Percentiles rank a stretch among this genome's conserved stretches.
Evolutionary conservation across 2,113 vertebrate species (phyloP).

Genomic region (Trematocara marginatum): DNA sequence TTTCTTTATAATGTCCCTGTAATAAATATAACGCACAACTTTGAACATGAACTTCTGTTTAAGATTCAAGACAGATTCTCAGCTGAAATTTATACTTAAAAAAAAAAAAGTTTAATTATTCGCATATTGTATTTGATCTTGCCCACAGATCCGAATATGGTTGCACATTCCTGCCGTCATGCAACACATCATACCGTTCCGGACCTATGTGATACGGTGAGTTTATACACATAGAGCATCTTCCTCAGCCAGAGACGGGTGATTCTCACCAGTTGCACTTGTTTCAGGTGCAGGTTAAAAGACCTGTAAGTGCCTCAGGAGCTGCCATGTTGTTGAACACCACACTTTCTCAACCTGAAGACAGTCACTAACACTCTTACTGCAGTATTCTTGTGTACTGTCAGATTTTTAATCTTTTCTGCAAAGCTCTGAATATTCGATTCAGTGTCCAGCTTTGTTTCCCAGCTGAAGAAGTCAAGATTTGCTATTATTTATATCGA

Average conservation of each 20-base stretch:
- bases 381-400: neutral
- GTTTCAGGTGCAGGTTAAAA: neutral
- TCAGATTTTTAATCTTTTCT: neutral
- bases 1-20: neutral
- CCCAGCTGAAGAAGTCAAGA: neutral
- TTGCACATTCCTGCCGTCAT: conserved; percentile 98
- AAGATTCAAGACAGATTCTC: neutral
- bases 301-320: neutral
- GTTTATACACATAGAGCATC: neutral
- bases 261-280: neutral
- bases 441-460: neutral
- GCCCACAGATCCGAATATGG: conserved; percentile 96
- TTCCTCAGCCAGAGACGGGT: neutral
- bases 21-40: neutral
- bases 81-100: neutral
- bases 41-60: neutral
- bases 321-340: neutral
- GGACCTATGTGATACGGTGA: conserved; percentile 97
- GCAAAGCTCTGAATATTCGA: neutral
- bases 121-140: neutral
- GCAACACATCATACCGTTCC: conserved; percentile 99
- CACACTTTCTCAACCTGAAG: neutral
- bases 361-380: neutral
- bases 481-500: neutral
- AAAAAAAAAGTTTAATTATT: neutral